Evolutionary conservation across 2,797 vertebrate species (phyloP).

Genomic region (Salarias fasciatus): DNA sequence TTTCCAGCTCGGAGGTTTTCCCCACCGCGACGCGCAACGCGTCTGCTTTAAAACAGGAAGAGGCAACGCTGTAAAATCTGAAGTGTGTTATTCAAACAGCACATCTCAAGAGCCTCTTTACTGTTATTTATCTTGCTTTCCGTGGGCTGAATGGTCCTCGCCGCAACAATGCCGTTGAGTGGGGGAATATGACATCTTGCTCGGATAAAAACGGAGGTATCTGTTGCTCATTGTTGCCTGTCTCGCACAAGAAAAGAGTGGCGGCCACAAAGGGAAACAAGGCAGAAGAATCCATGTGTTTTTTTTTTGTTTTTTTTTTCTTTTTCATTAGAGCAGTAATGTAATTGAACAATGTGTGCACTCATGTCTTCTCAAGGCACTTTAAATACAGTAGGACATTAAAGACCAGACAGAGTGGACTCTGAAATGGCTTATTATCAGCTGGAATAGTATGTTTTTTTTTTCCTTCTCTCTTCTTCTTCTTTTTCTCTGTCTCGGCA

Average conservation of each 20-base stretch:
- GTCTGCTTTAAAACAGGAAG: conserved; percentile 61
- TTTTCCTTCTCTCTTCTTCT: too few species aligned
- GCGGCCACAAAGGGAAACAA: conserved; percentile 11
- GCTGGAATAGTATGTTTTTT: conserved; percentile 13
- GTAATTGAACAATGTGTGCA: conserved; percentile 47
- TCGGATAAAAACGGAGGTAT: conserved; percentile 47
- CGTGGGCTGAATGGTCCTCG: conserved; percentile 58
- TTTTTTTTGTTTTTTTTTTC: conserved; percentile 17
- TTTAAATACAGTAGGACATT: conserved; percentile 41
- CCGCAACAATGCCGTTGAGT: conserved; percentile 29
- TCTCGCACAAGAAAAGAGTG: conserved; percentile 1
- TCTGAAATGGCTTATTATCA: conserved; percentile 26
- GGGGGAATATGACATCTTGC: conserved; percentile 36
- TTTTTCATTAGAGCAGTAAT: conserved; percentile 34
- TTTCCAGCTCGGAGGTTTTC: too few species aligned
- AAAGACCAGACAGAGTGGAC: conserved; percentile 33
- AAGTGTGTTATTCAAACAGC: conserved; percentile 65
- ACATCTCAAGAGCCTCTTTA: conserved; percentile 65
- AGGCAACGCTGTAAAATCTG: conserved; percentile 56
- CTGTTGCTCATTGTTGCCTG: conserved; percentile 34
- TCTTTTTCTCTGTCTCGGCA: conserved; percentile 1
- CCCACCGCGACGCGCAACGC: conserved; percentile 17
- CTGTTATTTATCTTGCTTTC: conserved; percentile 63
- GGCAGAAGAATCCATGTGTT: conserved; percentile 24
- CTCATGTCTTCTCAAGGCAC: conserved; percentile 45